Percentiles rank a stretch among this genome's conserved stretches.
Evolutionary conservation across 2,113 vertebrate species (phyloP).

Genomic region (Thamnaconus septentrionalis): DNA sequence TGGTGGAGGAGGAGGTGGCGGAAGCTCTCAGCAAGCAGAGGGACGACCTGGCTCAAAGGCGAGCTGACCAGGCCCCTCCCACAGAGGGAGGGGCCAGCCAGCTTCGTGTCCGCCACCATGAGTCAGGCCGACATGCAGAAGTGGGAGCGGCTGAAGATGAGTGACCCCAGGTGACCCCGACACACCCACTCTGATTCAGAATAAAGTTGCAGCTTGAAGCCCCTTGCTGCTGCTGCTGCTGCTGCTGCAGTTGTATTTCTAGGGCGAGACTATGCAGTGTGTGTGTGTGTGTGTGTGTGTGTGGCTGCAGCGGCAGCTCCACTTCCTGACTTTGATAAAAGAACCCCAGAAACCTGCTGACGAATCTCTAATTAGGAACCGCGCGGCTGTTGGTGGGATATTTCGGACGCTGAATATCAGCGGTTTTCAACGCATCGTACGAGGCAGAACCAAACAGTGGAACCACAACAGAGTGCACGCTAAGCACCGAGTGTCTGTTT

Average conservation of each 20-base stretch:
- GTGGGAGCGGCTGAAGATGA: constrained; percentile 89
- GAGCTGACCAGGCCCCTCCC: constrained; percentile 65
- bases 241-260: background rate
- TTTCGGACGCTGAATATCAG: too few species aligned
- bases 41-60: constrained; percentile 81
- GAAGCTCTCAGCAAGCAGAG: constrained; percentile 73
- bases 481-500: too few species aligned
- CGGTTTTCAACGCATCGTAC: too few species aligned
- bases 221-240: constrained; percentile 17
- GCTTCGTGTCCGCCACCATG: constrained; percentile 77
- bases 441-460: too few species aligned
- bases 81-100: constrained; percentile 64
- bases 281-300: too few species aligned
- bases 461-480: too few species aligned
- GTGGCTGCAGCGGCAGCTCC: too few species aligned
- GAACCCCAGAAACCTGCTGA: too few species aligned
- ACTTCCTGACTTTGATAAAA: too few species aligned
- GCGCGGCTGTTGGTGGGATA: too few species aligned
- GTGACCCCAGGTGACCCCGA: constrained; percentile 84
- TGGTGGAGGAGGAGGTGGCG: constrained; percentile 45
- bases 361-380: too few species aligned
- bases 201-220: constrained; percentile 12
- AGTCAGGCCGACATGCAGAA: constrained; percentile 90
- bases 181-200: constrained; percentile 34
- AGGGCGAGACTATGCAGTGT: too few species aligned